Conservation (phyloP, 53 echinoderm and acorn worm genomes). For the Paelopatides confundens region DNA sequence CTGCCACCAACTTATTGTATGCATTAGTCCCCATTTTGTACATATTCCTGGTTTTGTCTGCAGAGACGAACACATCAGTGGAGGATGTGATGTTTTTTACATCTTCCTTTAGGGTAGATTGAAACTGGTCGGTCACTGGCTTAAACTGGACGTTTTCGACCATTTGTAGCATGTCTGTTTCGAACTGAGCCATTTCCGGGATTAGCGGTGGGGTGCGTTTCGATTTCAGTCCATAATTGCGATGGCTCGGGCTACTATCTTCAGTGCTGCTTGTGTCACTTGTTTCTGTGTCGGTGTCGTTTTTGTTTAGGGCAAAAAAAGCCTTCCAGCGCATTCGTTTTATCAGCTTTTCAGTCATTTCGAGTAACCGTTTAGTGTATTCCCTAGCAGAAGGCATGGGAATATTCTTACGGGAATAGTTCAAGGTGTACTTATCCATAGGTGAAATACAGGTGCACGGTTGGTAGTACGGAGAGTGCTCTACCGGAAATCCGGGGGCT, state of each 20-base stretch:
- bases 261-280: not conserved
- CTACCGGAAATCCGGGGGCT: no score
- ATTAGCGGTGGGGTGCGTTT: slow-evolving; percentile 11
- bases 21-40: no score
- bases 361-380: no score
- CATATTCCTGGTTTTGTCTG: slow-evolving; percentile 50
- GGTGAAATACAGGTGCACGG: no score
- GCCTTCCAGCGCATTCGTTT: slow-evolving; percentile 44
- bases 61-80: not conserved
- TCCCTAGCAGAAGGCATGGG: no score
- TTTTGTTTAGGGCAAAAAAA: not conserved
- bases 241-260: not conserved
- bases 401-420: no score
- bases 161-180: not conserved
- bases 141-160: not conserved
- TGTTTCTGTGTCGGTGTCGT: not conserved
- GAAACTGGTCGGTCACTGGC: not conserved
- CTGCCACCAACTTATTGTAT: no score
- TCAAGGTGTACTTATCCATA: no score
- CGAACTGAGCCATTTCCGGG: not conserved
- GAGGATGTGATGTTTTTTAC: not conserved
- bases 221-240: not conserved
- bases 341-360: no score
- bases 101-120: not conserved
- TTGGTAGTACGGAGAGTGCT: no score